These are phyloP conservation scores for Hephaestus fuliginosus DNA, from an alignment of 2,797 vertebrate species.

Conservation along the genomic window DNA sequence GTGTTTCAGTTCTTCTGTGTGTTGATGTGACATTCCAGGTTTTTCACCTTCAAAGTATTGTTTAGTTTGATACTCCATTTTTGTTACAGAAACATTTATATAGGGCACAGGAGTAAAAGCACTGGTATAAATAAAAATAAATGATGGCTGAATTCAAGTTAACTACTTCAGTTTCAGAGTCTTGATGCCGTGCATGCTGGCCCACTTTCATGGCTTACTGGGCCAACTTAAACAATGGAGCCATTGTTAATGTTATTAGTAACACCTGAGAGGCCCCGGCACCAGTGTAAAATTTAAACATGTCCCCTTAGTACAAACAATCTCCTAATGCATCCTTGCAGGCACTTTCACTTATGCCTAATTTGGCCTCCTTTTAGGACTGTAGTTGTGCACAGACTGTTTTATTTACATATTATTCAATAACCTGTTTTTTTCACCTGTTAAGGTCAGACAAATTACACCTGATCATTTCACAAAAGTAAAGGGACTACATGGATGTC, in stretches of 20 bases:
- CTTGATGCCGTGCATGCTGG: neutral
- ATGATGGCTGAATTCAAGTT: neutral
- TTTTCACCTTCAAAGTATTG: neutral
- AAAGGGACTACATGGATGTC: neutral
- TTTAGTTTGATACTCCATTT: neutral
- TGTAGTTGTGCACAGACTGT: neutral
- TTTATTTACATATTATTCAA: neutral
- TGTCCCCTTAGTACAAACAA: neutral
- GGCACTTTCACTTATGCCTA: neutral
- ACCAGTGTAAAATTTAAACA: neutral
- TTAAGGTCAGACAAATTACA: neutral
- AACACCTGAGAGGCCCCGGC: no score
- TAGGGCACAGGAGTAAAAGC: no score
- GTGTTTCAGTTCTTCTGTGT: slow-evolving; percentile 22
- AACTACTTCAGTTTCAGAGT: neutral
- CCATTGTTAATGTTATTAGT: no score
- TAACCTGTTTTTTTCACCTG: neutral
- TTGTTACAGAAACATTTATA: neutral
- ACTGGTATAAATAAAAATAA: slow-evolving; percentile 3
- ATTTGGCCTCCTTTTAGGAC: no score
- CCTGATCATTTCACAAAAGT: neutral
- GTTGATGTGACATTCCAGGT: neutral
- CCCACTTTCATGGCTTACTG: neutral
- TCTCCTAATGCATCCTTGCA: neutral
- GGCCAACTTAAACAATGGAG: no score